Percentiles rank a stretch among this genome's conserved stretches.
These are phyloP conservation scores for Gila orcuttii DNA, from an alignment of 2,113 vertebrate genomes.

Conservation along the genomic window DNA sequence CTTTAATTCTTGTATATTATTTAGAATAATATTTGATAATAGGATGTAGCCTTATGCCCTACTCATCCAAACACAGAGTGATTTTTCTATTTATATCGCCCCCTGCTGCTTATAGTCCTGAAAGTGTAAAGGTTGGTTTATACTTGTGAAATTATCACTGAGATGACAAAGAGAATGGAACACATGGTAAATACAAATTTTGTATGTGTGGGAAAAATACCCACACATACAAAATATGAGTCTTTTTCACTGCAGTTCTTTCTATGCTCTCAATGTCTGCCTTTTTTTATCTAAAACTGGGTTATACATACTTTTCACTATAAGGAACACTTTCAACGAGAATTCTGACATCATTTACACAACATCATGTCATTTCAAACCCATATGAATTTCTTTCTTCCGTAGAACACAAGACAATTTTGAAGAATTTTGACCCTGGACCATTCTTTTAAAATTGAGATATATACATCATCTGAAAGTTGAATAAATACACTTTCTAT, in stretches of 20 bases:
- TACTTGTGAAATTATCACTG: neutral
- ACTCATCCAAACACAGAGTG: neutral
- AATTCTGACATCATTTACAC: neutral
- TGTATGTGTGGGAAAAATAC: neutral
- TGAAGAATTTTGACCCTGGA: too few species aligned
- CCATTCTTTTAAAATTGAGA: too few species aligned
- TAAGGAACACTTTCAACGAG: neutral
- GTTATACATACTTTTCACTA: neutral
- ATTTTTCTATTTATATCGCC: conserved; percentile 42
- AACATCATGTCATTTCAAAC: neutral
- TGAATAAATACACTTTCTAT: too few species aligned
- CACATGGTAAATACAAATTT: too few species aligned
- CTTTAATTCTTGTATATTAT: neutral
- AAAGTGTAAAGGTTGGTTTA: neutral
- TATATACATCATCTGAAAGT: too few species aligned
- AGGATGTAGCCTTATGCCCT: neutral
- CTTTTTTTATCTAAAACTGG: neutral
- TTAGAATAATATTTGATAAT: neutral
- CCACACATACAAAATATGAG: neutral
- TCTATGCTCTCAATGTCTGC: neutral
- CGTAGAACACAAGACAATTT: neutral
- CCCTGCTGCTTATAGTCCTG: conserved; percentile 39
- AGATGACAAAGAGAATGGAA: neutral
- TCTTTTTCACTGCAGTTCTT: neutral
- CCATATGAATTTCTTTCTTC: neutral